Base-by-base conservation (phyloP, 2,113 vertebrate species). In the Piliocolobus tephrosceles region DNA sequence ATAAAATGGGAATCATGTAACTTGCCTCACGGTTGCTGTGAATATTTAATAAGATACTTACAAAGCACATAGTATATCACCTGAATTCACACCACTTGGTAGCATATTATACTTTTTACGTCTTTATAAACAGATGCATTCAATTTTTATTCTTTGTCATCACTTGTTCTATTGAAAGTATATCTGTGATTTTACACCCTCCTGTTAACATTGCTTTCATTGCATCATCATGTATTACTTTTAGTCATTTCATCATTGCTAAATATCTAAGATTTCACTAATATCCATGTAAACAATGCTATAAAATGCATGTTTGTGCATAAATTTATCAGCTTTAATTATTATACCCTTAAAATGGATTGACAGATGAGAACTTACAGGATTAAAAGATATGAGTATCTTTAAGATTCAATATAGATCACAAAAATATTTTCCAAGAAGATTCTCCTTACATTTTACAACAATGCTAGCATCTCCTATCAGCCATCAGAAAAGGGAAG, bases 401-500 rank as follows among this genome's bases (percentile, higher is more conserved):
- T 84, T 91, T 78, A 87, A 78, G 43, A 47, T 9, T 84, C 55
- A 23, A 3, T 22, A n/a, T 25, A 30, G 70, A 20, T 61, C 27
- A 57, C n/a, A 93, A 43, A 70, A 57, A 40, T 27, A 23, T 91
- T 95, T 75, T 84, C 43, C 64, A 45, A 88, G 64, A 72, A 93
- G 25, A 11, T 57, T 55, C 64, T 58, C 68, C 89, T 90, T 88
- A 52, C 30, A 30, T 86, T 88, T 91, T 76, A 64, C 11, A 91
- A n/a, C 5, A 17, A 47, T 45, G 17, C 20, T 58, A 32, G 73
- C 16, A 72, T 90, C 96, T 79, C 80, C 91, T 85, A 43, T 70
- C 68, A 78, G 52, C 38, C 85, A 79, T 58, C 79, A 94, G 72
- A 92, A 96, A 93, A 38, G 16, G 89, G 80, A 90, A 87, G 97